Percentiles rank a stretch among this genome's conserved stretches.
These are phyloP conservation scores for Liparis tanakae DNA, from an alignment of 2,797 vertebrate species.

Conservation along the genomic window DNA sequence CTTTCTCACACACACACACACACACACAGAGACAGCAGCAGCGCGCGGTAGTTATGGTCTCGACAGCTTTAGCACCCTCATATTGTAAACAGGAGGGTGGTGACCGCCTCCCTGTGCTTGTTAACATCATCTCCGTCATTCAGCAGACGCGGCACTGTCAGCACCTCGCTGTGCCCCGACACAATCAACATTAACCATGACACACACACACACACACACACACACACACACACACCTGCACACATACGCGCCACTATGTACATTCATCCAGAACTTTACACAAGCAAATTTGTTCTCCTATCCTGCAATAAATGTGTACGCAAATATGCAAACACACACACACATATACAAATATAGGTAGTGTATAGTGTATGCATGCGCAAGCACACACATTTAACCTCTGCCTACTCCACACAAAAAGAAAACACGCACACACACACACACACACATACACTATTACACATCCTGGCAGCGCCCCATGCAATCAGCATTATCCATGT, in stretches of 20 bases:
- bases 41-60: constrained; percentile 70
- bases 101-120: constrained; percentile 84
- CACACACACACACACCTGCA: constrained; percentile 4
- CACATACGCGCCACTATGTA: constrained; percentile 9
- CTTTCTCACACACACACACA: constrained; percentile 24
- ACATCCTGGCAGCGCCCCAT: constrained; percentile 54
- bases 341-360: constrained; percentile 21
- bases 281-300: constrained; percentile 28
- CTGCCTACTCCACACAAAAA: background rate
- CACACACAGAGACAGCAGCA: constrained; percentile 30
- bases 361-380: constrained; percentile 8
- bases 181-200: constrained; percentile 88
- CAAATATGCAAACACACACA: constrained; percentile 41
- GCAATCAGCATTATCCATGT: constrained; percentile 87
- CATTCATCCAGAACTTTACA: constrained; percentile 55
- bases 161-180: constrained; percentile 80
- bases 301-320: constrained; percentile 31
- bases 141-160: constrained; percentile 84
- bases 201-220: constrained; percentile 58
- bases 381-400: constrained; percentile 38
- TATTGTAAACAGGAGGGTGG: constrained; percentile 86
- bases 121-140: constrained; percentile 89
- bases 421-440: constrained; percentile 13
- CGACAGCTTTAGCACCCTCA: constrained; percentile 85
- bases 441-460: constrained; percentile 8